phyloP scores from a whole-genome alignment of 2,888 invertebrate species.

The Eretmocerus hayati region DNA sequence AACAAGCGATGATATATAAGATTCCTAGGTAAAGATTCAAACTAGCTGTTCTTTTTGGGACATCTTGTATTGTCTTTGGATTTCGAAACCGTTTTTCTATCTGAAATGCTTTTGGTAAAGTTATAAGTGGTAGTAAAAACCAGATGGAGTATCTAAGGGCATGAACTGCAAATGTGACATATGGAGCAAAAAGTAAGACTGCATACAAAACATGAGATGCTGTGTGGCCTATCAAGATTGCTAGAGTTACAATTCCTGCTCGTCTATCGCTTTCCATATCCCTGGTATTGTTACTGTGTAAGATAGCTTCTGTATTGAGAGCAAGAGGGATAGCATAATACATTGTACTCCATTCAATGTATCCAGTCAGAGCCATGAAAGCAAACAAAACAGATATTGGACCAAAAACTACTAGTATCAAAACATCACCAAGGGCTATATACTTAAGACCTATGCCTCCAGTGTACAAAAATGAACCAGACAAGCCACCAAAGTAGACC shows the following conservation, averaged over 20 bases:
- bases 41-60: slow-evolving; percentile 83
- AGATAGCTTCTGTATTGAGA: slow-evolving; percentile 88
- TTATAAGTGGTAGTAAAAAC: slow-evolving; percentile 83
- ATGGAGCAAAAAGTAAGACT: slow-evolving; percentile 82
- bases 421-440: slow-evolving; percentile 87
- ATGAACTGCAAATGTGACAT: slow-evolving; percentile 80
- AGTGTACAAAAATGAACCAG: slow-evolving; percentile 92
- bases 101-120: slow-evolving; percentile 80
- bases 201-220: slow-evolving; percentile 88
- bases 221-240: slow-evolving; percentile 87
- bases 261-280: slow-evolving; percentile 81
- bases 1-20: slow-evolving; percentile 77
- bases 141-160: slow-evolving; percentile 78
- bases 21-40: slow-evolving; percentile 87
- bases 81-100: slow-evolving; percentile 83
- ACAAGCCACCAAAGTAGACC: slow-evolving; percentile 90
- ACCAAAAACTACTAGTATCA: slow-evolving; percentile 88
- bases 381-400: slow-evolving; percentile 91
- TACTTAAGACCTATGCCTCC: slow-evolving; percentile 94
- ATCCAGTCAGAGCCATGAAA: slow-evolving; percentile 86
- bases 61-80: slow-evolving; percentile 68
- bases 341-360: slow-evolving; percentile 83
- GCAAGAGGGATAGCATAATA: slow-evolving; percentile 92
- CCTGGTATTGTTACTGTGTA: slow-evolving; percentile 91
- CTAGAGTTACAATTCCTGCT: slow-evolving; percentile 89